A percentile compares a stretch with the other conserved stretches of the same genome.
phyloP scores from a whole-genome alignment of 2,797 vertebrate species.

The Echiichthys vipera region DNA sequence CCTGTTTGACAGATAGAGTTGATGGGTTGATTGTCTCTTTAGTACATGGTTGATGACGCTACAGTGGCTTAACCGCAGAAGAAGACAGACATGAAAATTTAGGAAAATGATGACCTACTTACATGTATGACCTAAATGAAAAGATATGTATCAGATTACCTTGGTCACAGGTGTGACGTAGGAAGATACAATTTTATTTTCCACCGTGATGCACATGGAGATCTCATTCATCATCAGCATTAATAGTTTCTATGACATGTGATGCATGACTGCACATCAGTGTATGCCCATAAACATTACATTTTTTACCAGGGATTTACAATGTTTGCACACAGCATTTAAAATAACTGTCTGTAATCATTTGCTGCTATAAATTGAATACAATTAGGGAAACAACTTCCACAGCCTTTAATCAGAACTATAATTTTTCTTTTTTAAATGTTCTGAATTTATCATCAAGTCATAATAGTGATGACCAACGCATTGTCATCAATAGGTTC shows the following conservation, averaged over 20 bases:
- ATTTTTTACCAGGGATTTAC: neutral
- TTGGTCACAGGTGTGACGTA: neutral
- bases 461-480: neutral
- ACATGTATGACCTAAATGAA: constrained; percentile 8
- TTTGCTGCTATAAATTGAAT: neutral
- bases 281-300: neutral
- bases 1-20: constrained; percentile 34
- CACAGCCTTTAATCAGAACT: neutral
- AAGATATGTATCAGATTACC: constrained; percentile 7
- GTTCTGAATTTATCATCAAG: neutral
- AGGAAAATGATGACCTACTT: constrained; percentile 38
- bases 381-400: neutral
- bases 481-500: neutral
- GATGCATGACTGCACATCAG: constrained; percentile 18
- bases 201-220: neutral
- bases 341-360: constrained; percentile 4
- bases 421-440: constrained; percentile 2
- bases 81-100: constrained; percentile 9
- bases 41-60: neutral
- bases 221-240: constrained; percentile 29
- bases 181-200: constrained; percentile 23
- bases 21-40: constrained; percentile 30
- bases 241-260: constrained; percentile 12
- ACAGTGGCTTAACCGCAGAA: neutral
- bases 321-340: neutral